Percentiles rank a stretch among this genome's conserved stretches.
Conservation (phyloP, 2,113 vertebrate species). For the Corythornis cristatus region DNA sequence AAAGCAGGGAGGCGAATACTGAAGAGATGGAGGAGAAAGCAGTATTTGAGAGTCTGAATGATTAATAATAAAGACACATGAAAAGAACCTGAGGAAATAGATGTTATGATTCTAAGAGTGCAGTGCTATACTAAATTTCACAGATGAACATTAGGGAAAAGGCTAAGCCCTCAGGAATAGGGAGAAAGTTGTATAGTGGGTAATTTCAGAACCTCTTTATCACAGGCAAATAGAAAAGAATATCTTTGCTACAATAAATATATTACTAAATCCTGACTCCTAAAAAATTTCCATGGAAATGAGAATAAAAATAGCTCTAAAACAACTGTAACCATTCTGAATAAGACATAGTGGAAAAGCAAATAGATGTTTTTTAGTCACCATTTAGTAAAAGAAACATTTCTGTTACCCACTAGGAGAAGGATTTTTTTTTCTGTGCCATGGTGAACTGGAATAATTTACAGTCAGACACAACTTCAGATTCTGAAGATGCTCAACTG, state of each 20-base stretch:
- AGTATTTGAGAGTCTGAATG: not conserved
- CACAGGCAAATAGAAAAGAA: not conserved
- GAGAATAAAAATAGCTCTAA: not conserved
- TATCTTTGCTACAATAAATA: not conserved
- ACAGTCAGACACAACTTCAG: not conserved
- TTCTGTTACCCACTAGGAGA: not conserved
- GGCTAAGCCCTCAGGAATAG: not conserved
- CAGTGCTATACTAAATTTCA: not conserved
- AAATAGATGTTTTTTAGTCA: not conserved
- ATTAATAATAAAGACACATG: not conserved
- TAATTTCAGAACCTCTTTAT: not conserved
- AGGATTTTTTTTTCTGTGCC: not conserved
- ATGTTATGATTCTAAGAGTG: not conserved
- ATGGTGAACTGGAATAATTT: not conserved
- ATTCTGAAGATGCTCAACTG: not conserved
- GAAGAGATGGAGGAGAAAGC: not conserved
- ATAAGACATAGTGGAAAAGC: not conserved
- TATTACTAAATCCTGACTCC: not conserved
- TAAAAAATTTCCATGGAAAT: not conserved
- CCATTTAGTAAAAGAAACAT: not conserved
- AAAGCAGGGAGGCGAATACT: rapidly evolving
- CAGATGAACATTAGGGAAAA: not conserved
- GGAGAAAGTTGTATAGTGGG: not conserved
- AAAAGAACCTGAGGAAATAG: not conserved
- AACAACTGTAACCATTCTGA: not conserved